These are phyloP conservation scores for Muscicapa comitata DNA, from an alignment of 2,797 vertebrate species.

Conservation along the genomic window DNA sequence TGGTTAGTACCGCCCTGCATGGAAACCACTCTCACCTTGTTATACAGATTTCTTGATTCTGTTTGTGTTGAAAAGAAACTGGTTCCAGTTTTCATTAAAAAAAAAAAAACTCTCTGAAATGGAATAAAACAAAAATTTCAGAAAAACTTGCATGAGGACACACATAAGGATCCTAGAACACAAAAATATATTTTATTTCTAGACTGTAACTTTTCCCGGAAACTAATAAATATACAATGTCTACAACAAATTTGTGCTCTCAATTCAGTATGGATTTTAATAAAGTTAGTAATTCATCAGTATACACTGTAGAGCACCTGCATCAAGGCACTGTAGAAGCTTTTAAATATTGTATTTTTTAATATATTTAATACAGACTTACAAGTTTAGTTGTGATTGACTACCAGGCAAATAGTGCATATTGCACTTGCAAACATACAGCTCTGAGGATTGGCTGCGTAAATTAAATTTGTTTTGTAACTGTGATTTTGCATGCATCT, in stretches of 20 bases:
- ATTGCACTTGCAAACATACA: background rate
- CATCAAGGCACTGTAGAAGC: background rate
- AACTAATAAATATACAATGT: background rate
- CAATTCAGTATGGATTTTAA: background rate
- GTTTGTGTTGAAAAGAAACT: background rate
- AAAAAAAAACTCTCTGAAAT: background rate
- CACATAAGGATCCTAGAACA: background rate
- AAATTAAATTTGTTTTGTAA: conserved; percentile 22
- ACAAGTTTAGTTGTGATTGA: background rate
- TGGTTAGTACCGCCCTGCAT: background rate
- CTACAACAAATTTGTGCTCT: background rate
- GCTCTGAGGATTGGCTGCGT: background rate
- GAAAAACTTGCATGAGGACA: background rate
- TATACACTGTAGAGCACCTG: background rate
- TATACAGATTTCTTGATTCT: background rate
- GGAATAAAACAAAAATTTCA: background rate
- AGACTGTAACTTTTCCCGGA: background rate
- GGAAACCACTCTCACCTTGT: background rate
- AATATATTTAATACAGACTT: background rate
- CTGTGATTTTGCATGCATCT: background rate
- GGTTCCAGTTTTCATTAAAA: background rate
- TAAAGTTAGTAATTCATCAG: background rate
- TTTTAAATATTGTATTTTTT: background rate
- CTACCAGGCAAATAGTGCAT: background rate
- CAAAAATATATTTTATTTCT: background rate